Conservation (phyloP, 2,888 invertebrate species). For the Mylabris sibirica region DNA sequence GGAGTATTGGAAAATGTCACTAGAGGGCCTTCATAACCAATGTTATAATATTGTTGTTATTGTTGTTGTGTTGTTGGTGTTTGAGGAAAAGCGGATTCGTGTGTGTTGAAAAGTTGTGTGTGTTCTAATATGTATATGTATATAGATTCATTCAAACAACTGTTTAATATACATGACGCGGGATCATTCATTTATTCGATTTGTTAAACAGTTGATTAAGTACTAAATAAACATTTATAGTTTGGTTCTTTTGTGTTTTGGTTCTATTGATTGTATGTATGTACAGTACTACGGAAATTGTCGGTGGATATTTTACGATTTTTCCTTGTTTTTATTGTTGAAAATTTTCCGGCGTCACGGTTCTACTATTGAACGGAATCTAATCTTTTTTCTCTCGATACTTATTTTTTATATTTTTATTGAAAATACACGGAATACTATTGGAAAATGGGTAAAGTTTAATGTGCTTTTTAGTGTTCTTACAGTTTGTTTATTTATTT, state of each 20-base stretch:
- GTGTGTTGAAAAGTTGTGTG: constrained; percentile 40
- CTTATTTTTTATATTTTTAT: neutral
- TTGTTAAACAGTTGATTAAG: constrained; percentile 46
- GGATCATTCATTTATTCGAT: constrained; percentile 45
- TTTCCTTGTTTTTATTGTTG: constrained; percentile 24
- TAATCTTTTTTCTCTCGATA: neutral
- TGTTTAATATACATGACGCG: constrained; percentile 48
- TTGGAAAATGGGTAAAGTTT: constrained; percentile 47
- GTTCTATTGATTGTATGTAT: constrained; percentile 34
- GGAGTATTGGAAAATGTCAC: constrained; percentile 49
- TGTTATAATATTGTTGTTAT: constrained; percentile 20
- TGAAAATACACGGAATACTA: neutral
- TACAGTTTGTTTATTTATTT: neutral
- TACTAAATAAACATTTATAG: constrained; percentile 43
- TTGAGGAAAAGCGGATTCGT: neutral
- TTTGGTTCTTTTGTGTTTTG: constrained; percentile 31
- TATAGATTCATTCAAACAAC: constrained; percentile 12
- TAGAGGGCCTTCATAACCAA: constrained; percentile 51
- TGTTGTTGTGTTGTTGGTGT: neutral
- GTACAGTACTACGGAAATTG: constrained; percentile 22
- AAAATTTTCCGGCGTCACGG: neutral
- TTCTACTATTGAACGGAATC: neutral
- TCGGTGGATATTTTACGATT: constrained; percentile 27
- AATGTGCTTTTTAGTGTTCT: constrained; percentile 40
- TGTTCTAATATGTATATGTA: constrained; percentile 16